Evolutionary conservation across 2,888 invertebrate genomes (phyloP).

Genomic region (Dugesia japonica): DNA sequence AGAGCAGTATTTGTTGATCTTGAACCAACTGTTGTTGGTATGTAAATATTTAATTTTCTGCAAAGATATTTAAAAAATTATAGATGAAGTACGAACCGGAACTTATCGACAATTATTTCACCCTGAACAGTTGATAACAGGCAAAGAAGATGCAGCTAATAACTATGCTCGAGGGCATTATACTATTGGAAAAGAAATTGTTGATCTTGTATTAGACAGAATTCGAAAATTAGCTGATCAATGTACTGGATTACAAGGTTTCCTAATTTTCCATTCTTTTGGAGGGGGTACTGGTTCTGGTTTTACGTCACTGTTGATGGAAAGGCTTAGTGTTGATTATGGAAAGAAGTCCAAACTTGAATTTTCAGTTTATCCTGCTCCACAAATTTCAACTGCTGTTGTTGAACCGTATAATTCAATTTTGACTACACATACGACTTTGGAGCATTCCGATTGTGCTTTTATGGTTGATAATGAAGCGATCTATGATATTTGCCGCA

Average conservation of each 20-base stretch:
- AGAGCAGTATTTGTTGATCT: conserved; percentile 75
- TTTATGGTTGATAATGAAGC: conserved; percentile 43
- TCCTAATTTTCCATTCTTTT: conserved; percentile 40
- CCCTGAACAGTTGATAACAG: conserved; percentile 40
- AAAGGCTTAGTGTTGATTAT: conserved; percentile 36
- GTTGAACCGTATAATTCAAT: conserved; percentile 43
- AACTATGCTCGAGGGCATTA: conserved; percentile 59
- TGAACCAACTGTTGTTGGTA: conserved; percentile 76
- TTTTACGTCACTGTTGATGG: conserved; percentile 45
- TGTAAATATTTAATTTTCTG: too few relatives aligned
- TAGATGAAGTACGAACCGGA: conserved; percentile 50
- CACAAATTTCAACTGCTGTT: conserved; percentile 42
- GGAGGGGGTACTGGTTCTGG: conserved; percentile 45
- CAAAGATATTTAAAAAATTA: too few relatives aligned
- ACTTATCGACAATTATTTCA: too few relatives aligned
- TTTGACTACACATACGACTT: conserved; percentile 60
- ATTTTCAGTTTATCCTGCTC: conserved; percentile 43
- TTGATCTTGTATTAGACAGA: conserved; percentile 58
- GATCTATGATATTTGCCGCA: conserved; percentile 51
- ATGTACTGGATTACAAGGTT: conserved; percentile 55
- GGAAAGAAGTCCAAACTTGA: conserved; percentile 40
- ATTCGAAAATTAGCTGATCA: conserved; percentile 60
- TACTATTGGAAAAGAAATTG: conserved; percentile 61
- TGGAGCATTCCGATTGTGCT: conserved; percentile 81
- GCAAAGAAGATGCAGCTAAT: conserved; percentile 72